These are phyloP conservation scores for Scaptomyza pallida DNA, from an alignment of 1,140 invertebrate species.

Conservation along the genomic window DNA sequence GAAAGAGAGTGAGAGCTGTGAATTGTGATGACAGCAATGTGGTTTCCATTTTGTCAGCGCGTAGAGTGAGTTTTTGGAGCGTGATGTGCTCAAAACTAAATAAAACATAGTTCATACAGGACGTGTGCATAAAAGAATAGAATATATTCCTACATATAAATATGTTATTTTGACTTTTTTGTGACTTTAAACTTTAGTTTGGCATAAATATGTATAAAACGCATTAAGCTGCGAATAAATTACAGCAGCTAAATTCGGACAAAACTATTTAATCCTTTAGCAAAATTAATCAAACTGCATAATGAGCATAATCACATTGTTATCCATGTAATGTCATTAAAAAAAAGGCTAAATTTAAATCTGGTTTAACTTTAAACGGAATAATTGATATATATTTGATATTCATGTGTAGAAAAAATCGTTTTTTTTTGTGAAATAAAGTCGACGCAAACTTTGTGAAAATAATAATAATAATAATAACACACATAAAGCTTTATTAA, in stretches of 20 bases:
- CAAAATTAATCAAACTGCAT: background rate
- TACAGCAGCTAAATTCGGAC: background rate
- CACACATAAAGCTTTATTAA: no score
- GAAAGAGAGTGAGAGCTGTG: conserved; percentile 6
- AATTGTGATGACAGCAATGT: conserved; percentile 54
- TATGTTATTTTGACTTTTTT: background rate
- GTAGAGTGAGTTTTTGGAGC: background rate
- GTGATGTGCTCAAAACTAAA: conserved; percentile 9
- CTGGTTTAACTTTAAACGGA: no score
- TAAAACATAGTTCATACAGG: conserved; percentile 6
- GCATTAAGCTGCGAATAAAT: background rate
- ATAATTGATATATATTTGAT: no score
- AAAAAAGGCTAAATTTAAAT: no score
- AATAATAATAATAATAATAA: background rate
- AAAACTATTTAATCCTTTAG: background rate
- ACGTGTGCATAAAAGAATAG: background rate
- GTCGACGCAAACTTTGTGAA: no score
- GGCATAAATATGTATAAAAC: no score
- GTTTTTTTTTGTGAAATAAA: no score
- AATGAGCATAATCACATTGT: no score
- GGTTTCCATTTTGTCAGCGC: conserved; percentile 37
- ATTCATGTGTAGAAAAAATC: background rate
- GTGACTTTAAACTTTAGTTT: background rate
- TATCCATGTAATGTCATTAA: no score
- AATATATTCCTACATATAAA: no score